phyloP scores from a whole-genome alignment of 2,797 vertebrate genomes.

The Thripadectes ignobilis region DNA sequence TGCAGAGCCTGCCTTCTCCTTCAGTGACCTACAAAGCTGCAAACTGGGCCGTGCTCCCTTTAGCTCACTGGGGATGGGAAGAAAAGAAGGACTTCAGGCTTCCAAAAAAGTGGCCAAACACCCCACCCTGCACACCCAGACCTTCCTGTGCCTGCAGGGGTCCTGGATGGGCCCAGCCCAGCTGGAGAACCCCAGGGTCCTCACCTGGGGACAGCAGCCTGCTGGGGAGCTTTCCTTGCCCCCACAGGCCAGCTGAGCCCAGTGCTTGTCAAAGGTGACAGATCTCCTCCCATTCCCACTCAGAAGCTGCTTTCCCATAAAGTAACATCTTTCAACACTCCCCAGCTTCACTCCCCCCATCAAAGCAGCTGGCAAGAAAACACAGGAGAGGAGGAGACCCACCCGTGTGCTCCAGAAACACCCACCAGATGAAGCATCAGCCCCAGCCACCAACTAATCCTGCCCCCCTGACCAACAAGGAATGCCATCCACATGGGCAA shows the following conservation, averaged over 20 bases:
- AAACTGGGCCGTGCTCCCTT: background rate
- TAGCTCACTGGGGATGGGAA: background rate
- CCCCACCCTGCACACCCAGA: background rate
- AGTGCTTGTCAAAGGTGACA: fast-evolving
- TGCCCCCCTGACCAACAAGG: background rate
- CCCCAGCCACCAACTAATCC: background rate
- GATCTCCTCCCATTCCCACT: background rate
- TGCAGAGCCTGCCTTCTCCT: constrained; percentile 37
- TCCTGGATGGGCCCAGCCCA: background rate
- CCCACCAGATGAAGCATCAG: background rate
- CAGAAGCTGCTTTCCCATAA: background rate
- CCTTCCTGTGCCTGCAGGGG: background rate
- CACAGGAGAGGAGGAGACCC: background rate
- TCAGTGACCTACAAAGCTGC: constrained; percentile 45
- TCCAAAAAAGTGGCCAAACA: background rate
- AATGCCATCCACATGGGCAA: background rate
- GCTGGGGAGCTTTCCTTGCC: background rate
- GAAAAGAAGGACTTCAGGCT: background rate
- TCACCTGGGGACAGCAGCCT: background rate
- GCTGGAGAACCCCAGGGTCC: fast-evolving
- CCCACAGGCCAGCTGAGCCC: background rate
- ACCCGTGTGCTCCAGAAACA: background rate
- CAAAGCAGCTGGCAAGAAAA: background rate
- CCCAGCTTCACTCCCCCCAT: background rate
- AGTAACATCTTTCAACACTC: background rate